Conservation (phyloP, 37 sponge, comb jelly and placozoan species). For the Ephydatia muelleri region DNA sequence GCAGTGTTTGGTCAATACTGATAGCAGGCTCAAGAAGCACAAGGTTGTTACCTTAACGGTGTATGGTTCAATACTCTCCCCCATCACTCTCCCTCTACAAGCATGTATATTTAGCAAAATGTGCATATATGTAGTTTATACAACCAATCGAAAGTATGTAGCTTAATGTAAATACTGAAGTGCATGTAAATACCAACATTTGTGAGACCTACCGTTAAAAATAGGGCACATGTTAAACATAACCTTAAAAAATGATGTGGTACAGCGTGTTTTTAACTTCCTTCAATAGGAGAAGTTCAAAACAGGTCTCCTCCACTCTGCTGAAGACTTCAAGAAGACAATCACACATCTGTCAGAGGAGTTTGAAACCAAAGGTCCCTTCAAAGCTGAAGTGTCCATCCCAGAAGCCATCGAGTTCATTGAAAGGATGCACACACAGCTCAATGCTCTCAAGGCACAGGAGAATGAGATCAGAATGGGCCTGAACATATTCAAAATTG, state of each 20-base stretch:
- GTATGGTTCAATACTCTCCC: neutral
- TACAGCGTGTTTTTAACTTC: no score
- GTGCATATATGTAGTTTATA: no score
- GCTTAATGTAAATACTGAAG: no score
- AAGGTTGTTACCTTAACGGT: conserved; percentile 51
- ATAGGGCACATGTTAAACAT: no score
- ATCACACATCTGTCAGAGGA: conserved; percentile 82
- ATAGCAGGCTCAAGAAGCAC: conserved; percentile 90
- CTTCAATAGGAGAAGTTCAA: conserved; percentile 88
- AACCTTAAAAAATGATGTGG: no score
- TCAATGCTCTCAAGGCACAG: conserved; percentile 73
- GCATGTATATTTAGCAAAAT: no score
- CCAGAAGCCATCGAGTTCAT: conserved; percentile 85
- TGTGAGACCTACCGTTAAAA: no score
- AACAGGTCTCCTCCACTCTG: conserved; percentile 88
- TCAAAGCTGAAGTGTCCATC: conserved; percentile 62
- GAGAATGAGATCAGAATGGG: conserved; percentile 85
- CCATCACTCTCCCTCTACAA: neutral
- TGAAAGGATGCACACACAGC: conserved; percentile 51
- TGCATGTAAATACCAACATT: neutral
- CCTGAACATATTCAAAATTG: conserved; percentile 97
- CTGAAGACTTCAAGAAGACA: conserved; percentile 97
- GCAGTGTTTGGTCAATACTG: conserved; percentile 90
- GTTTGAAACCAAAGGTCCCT: conserved; percentile 92
- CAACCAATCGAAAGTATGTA: no score